Evolutionary conservation across 2,888 invertebrate genomes (phyloP).

Genomic region (Drosophila acutilabella): DNA sequence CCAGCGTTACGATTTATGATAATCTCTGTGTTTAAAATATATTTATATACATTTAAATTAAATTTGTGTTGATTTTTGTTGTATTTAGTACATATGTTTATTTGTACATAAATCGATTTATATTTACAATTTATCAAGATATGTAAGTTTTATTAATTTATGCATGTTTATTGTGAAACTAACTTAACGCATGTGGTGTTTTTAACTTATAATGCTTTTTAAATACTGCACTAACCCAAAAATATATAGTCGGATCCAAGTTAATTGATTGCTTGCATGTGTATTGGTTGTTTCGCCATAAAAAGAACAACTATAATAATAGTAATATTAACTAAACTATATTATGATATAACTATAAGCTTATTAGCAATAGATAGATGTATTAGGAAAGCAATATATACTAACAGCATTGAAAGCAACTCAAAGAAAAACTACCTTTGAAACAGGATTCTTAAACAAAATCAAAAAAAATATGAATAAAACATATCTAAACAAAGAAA

Average conservation of each 20-base stretch:
- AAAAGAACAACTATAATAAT: constrained; percentile 35
- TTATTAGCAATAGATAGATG: constrained; percentile 49
- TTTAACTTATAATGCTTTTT: constrained; percentile 26
- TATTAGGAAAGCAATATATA: constrained; percentile 32
- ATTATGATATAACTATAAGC: constrained; percentile 38
- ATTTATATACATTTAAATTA: background rate
- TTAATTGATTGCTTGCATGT: constrained; percentile 70
- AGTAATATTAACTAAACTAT: constrained; percentile 20
- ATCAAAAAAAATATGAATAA: constrained; percentile 53
- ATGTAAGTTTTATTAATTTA: constrained; percentile 35
- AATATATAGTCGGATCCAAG: constrained; percentile 44
- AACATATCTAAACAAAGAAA: constrained; percentile 26
- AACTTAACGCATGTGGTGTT: constrained; percentile 53
- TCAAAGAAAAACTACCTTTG: constrained; percentile 65
- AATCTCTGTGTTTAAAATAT: constrained; percentile 32
- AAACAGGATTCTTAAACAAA: constrained; percentile 68
- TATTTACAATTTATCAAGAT: constrained; percentile 14
- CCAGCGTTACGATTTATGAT: constrained; percentile 42
- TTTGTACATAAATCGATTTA: constrained; percentile 33
- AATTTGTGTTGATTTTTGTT: constrained; percentile 69
- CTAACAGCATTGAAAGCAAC: constrained; percentile 73
- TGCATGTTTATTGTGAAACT: constrained; percentile 14
- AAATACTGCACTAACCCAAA: constrained; percentile 60
- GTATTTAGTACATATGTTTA: constrained; percentile 68
- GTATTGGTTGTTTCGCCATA: constrained; percentile 73